Evolutionary conservation across 2,797 vertebrate species (phyloP).

Genomic region (Gymnoscopelus braueri): DNA sequence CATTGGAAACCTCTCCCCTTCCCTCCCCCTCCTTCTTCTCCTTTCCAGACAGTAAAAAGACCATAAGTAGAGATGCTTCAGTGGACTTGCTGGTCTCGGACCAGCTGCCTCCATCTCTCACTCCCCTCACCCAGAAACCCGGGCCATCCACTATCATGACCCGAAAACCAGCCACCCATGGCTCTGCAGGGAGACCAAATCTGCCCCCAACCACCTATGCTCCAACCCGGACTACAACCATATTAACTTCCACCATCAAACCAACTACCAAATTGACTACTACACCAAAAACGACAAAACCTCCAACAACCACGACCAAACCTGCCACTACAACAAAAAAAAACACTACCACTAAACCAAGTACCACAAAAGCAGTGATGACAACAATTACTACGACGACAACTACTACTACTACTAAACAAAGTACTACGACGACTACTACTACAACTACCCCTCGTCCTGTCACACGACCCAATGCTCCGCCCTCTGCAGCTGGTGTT

Average conservation of each 20-base stretch:
- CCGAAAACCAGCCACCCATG: slow-evolving; percentile 6
- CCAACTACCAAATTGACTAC: background rate
- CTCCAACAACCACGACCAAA: slow-evolving; percentile 21
- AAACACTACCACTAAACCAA: slow-evolving; percentile 16
- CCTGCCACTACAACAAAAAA: slow-evolving; percentile 33
- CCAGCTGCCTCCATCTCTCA: slow-evolving; percentile 16
- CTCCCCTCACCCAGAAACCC: slow-evolving; percentile 20
- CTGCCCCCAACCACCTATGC: slow-evolving; percentile 11
- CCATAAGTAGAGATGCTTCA: slow-evolving; percentile 10
- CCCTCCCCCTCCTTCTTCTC: background rate
- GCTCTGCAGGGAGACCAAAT: slow-evolving; percentile 1
- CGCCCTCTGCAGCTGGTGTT: slow-evolving; percentile 15
- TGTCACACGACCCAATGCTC: slow-evolving; percentile 18
- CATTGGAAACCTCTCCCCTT: no score
- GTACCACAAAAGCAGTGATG: background rate
- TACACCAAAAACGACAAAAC: slow-evolving; percentile 10
- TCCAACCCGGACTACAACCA: slow-evolving; percentile 39
- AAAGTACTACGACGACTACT: background rate
- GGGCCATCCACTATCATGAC: slow-evolving; percentile 5
- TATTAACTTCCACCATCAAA: slow-evolving; percentile 21
- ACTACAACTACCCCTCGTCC: background rate
- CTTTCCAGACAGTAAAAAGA: background rate
- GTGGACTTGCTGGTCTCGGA: slow-evolving; percentile 47
- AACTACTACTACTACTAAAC: slow-evolving; percentile 1
- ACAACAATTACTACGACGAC: slow-evolving; percentile 1